These are phyloP conservation scores for Tanypteryx hageni DNA, from an alignment of 2,888 invertebrate species.

Conservation along the genomic window DNA sequence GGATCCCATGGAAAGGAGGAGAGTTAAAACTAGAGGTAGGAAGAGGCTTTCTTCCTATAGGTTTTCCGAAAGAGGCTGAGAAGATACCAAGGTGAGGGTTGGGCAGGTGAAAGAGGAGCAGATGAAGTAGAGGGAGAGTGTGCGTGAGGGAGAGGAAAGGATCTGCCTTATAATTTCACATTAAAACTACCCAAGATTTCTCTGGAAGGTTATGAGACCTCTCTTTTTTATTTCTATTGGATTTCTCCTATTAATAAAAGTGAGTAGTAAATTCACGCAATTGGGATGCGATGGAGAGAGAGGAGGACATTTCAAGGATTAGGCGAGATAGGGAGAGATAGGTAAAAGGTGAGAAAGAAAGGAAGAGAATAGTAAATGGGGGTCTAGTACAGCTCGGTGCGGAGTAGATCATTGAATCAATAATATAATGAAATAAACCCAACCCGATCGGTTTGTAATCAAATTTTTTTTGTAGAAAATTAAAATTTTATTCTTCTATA, in stretches of 20 bases:
- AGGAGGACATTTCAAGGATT: background rate
- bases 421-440: too few species aligned
- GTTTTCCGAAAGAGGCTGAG: background rate
- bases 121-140: background rate
- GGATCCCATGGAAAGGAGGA: background rate
- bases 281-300: background rate
- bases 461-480: too few species aligned
- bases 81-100: background rate
- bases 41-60: too few species aligned
- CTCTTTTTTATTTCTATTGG: background rate
- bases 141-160: background rate
- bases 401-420: too few species aligned
- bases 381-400: too few species aligned
- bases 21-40: background rate
- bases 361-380: too few species aligned
- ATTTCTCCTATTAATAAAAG: conserved; percentile 36
- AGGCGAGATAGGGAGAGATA: background rate
- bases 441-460: too few species aligned
- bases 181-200: background rate
- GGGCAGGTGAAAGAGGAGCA: background rate
- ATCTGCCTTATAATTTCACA: background rate
- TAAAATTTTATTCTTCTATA: too few species aligned
- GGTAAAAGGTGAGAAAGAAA: background rate
- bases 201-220: background rate
- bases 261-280: conserved; percentile 36